Evolutionary conservation across 2,113 vertebrate species (phyloP), one percentile per base, ranked within the genome.

Genomic region (Rana temporaria): DNA sequence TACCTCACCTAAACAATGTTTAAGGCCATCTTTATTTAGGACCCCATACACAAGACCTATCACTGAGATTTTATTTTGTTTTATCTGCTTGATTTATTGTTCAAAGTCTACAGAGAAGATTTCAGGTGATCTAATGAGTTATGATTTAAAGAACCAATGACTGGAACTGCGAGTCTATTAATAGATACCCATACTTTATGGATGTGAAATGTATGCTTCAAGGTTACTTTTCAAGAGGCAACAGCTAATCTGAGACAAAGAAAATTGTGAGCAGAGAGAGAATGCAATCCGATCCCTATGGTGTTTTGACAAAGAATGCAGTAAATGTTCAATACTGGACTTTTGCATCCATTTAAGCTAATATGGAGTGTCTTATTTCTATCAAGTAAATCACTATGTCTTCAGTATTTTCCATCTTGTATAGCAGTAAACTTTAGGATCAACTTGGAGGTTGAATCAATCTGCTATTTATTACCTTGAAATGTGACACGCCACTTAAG

Each of bases 401-500:
- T 89, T 85, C 86, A 85, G 88, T 89, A 96, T 96, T 97, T 96
- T 95, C 93, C 90, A 93, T 94, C 91, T 95, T 93, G 91, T 91
- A 89, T 95, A 94, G 94, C 94, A 95, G 95, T 93, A 96, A 95
- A 95, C 92, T 94, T 92, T 89, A 89, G 90, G 94, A 95, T 95
- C 94, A 94, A 90, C 95, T 91, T 93, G 94, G 94, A 95, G 95
- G 96, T 94, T 91, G 96, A 97, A 97, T 97, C 96, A 98, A 97
- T 98, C 95, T 96, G 95, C 96, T 96, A 95, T 98, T 99, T 98
- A 98, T 98, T 97, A 97, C 95, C 94, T 92, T 66, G 96, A 98
- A 98, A 98, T 94, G 93, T 94, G 96, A 98, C 95, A 95, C 96
- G 92, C 92, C 90, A 90, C 96, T 94, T 96, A 98, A 98, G 96